These are phyloP conservation scores for Malurus cyaneus DNA, from an alignment of 2,113 vertebrate species.

Conservation along the genomic window DNA sequence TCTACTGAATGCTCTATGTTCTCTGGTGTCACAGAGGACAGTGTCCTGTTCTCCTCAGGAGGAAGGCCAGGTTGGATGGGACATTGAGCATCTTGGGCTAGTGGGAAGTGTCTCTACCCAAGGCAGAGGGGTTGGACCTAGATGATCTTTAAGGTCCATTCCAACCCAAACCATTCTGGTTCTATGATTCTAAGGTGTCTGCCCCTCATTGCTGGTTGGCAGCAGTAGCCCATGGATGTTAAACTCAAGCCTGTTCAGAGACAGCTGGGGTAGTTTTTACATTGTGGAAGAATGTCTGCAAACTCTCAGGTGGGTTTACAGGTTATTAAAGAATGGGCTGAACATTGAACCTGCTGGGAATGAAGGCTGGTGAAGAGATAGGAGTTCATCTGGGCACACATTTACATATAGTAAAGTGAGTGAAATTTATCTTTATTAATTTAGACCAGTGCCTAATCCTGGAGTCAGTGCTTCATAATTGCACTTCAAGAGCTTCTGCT, in stretches of 20 bases:
- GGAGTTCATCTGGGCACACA: rapidly evolving
- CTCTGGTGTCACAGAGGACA: rapidly evolving
- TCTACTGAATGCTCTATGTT: neutral
- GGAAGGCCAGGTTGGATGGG: neutral
- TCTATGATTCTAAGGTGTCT: neutral
- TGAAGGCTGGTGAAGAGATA: neutral
- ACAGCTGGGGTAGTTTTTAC: neutral
- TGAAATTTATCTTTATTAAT: neutral
- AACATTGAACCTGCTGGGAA: neutral
- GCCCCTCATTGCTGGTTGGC: neutral
- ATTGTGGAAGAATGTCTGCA: neutral
- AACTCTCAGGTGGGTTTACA: rapidly evolving
- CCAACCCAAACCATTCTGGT: neutral
- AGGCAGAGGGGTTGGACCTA: neutral
- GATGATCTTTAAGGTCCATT: neutral
- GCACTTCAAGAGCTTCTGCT: neutral
- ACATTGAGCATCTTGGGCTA: neutral
- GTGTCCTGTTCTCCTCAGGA: rapidly evolving
- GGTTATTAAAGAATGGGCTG: neutral
- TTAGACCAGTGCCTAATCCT: neutral
- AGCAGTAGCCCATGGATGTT: neutral
- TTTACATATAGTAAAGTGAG: neutral
- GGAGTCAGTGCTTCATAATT: neutral
- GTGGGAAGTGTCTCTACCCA: neutral
- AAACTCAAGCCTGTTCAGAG: rapidly evolving